A percentile compares a stretch with the other conserved stretches of the same genome.
These are phyloP conservation scores for Gallinago media DNA, from an alignment of 2,113 vertebrate genomes.

Conservation along the genomic window DNA sequence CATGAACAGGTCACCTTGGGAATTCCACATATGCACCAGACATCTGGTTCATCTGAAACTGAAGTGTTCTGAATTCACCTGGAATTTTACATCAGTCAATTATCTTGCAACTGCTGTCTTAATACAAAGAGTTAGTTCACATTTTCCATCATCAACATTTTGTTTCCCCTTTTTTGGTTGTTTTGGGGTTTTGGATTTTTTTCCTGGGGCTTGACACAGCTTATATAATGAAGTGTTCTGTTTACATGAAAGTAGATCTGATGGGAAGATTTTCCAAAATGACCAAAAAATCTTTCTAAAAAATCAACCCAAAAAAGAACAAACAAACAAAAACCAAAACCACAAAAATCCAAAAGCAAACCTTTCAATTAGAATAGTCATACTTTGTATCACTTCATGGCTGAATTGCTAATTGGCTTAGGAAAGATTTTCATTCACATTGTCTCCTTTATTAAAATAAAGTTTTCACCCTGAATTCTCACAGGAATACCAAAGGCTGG, in stretches of 20 bases:
- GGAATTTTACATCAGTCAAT: constrained; percentile 12
- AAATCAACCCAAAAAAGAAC: too few species aligned
- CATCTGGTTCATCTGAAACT: constrained; percentile 26
- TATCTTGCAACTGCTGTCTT: constrained; percentile 3
- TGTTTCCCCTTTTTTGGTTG: background rate
- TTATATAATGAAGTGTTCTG: background rate
- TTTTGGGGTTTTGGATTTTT: background rate
- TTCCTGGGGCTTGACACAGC: background rate
- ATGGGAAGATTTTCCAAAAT: background rate
- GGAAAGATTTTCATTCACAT: background rate
- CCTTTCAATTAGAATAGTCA: rapidly evolving
- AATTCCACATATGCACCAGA: background rate
- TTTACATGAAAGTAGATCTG: background rate
- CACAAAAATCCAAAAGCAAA: rapidly evolving
- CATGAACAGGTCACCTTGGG: background rate
- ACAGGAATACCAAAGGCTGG: background rate
- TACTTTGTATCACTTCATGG: background rate
- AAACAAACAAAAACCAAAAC: too few species aligned
- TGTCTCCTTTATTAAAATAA: background rate
- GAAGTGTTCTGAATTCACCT: background rate
- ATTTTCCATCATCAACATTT: background rate
- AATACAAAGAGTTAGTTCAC: background rate
- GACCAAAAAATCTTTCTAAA: background rate
- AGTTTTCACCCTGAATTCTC: background rate
- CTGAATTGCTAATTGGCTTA: background rate